These are phyloP conservation scores for Anoplolepis gracilipes DNA, from an alignment of 1,140 invertebrate species.

Conservation along the genomic window DNA sequence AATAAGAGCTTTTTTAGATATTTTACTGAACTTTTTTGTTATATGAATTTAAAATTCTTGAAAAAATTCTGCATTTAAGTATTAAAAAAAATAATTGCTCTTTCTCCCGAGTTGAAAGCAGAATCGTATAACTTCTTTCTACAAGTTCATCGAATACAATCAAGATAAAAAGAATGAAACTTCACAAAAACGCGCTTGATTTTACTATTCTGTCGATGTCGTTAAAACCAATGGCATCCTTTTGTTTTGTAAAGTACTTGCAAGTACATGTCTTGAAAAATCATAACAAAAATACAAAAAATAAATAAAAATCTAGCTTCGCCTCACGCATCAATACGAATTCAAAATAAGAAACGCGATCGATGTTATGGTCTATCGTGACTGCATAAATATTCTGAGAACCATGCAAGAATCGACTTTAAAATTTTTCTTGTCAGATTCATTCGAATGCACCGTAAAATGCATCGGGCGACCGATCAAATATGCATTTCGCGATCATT, in stretches of 20 bases:
- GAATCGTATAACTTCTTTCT: slow-evolving; percentile 7
- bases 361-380: slow-evolving; percentile 36
- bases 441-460: slow-evolving; percentile 28
- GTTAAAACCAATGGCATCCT: slow-evolving; percentile 3
- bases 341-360: slow-evolving; percentile 34
- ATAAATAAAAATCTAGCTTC: slow-evolving; percentile 35
- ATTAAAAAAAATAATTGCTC: background rate
- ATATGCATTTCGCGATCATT: slow-evolving; percentile 25
- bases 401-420: slow-evolving; percentile 12
- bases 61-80: background rate
- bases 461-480: slow-evolving; percentile 1
- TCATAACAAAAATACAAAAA: slow-evolving; percentile 11
- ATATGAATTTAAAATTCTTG: background rate
- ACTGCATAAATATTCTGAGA: slow-evolving; percentile 32
- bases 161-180: background rate
- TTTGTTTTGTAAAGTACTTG: background rate
- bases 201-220: background rate
- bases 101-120: background rate
- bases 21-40: background rate
- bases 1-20: background rate
- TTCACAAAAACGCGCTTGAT: background rate
- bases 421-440: slow-evolving; percentile 40
- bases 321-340: background rate
- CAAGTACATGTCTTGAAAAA: slow-evolving; percentile 15
- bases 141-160: background rate